Percentiles rank a stretch among this genome's conserved stretches.
Conservation (phyloP, 1,140 invertebrate genomes). For the Megalonaias nervosa region DNA sequence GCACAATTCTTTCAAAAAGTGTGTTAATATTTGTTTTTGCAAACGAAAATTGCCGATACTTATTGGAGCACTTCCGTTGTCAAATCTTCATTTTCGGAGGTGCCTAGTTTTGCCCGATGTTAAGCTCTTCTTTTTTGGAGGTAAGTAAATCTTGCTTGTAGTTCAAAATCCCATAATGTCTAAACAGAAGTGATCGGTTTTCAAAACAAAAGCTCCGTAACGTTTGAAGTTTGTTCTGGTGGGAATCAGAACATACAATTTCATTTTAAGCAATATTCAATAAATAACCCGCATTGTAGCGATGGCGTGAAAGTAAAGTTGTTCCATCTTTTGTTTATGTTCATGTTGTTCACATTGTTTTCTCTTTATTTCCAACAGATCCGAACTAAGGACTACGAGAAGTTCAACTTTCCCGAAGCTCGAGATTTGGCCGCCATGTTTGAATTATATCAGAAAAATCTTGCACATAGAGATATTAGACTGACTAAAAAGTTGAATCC, state of each 20-base stretch:
- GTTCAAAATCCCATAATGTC: too few species aligned
- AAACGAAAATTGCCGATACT: too few species aligned
- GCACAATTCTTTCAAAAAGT: too few species aligned
- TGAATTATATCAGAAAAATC: slow-evolving; percentile 43
- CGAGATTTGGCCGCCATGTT: slow-evolving; percentile 58
- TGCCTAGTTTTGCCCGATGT: too few species aligned
- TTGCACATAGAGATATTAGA: slow-evolving; percentile 40
- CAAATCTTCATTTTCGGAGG: too few species aligned
- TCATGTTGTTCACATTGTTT: too few species aligned
- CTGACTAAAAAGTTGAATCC: slow-evolving; percentile 46
- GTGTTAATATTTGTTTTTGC: too few species aligned
- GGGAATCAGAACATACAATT: not conserved
- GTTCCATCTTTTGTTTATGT: not conserved
- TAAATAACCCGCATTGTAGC: not conserved
- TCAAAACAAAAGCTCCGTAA: too few species aligned
- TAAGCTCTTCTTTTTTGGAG: too few species aligned
- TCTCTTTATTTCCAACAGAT: slow-evolving; percentile 43
- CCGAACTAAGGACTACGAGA: slow-evolving; percentile 50
- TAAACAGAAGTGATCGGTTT: too few species aligned
- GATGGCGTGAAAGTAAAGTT: not conserved
- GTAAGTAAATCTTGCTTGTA: too few species aligned
- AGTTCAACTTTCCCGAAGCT: slow-evolving; percentile 53
- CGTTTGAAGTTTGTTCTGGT: not conserved
- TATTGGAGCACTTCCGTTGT: too few species aligned
- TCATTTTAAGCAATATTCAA: not conserved